Conservation (phyloP, 2,888 invertebrate species). For the Rhagonycha fulva region DNA sequence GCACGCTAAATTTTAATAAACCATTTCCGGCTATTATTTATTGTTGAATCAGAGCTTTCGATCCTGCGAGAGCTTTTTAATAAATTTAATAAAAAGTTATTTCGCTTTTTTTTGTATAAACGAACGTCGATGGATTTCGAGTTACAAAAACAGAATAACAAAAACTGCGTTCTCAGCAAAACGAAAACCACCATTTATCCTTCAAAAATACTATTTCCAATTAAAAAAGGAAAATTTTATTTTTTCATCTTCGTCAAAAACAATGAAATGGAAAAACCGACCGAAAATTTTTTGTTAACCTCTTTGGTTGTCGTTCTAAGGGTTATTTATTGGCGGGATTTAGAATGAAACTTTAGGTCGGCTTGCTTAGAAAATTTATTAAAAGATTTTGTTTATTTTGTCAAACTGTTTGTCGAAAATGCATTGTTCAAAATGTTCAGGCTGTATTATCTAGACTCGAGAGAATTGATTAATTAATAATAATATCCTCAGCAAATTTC, state of each 20-base stretch:
- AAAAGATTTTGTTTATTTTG: neutral
- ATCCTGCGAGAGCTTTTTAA: neutral
- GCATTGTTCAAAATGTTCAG: neutral
- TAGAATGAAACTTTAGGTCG: neutral
- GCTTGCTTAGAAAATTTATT: neutral
- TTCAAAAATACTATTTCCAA: neutral
- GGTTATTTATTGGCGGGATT: neutral
- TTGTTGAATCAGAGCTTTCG: neutral
- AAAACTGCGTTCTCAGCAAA: neutral
- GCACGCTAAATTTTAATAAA: neutral
- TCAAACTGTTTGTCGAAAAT: neutral
- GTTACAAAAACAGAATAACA: neutral
- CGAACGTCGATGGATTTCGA: neutral
- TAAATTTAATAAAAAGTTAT: neutral
- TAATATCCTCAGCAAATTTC: neutral
- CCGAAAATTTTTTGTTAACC: neutral
- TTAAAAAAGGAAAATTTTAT: neutral
- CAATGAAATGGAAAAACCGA: neutral
- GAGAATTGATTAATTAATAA: neutral
- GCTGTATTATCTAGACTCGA: neutral
- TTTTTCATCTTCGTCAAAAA: neutral
- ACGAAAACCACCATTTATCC: neutral
- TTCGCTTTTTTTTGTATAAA: neutral
- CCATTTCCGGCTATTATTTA: neutral
- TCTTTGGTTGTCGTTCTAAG: neutral